Conservation (phyloP, 2,113 vertebrate species). For the Zeus faber region DNA sequence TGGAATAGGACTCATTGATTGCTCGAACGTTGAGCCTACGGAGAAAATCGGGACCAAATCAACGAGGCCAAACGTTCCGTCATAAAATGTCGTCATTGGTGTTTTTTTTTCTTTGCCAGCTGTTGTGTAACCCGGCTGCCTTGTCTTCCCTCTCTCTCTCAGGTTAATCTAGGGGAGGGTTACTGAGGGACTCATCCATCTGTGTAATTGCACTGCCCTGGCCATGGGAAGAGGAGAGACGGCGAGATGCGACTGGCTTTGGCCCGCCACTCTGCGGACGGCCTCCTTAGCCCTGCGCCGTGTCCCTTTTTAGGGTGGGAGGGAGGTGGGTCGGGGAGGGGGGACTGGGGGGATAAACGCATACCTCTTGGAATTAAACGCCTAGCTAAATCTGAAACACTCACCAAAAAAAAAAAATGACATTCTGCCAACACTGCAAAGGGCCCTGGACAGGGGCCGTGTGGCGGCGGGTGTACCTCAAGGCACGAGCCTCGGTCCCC, state of each 20-base stretch:
- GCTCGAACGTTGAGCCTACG: too few species aligned
- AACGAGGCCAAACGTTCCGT: too few species aligned
- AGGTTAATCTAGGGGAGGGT: slow-evolving; percentile 84
- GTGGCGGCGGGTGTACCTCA: background rate
- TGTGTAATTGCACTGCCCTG: slow-evolving; percentile 82
- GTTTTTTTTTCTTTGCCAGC: background rate
- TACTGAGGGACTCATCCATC: slow-evolving; percentile 76
- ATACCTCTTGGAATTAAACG: slow-evolving; percentile 70
- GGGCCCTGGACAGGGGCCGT: too few species aligned
- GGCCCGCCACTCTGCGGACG: slow-evolving; percentile 53
- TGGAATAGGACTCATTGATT: too few species aligned
- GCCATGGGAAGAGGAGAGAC: slow-evolving; percentile 55
- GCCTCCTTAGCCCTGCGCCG: slow-evolving; percentile 55
- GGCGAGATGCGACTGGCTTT: slow-evolving; percentile 66
- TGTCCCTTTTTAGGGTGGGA: slow-evolving; percentile 73
- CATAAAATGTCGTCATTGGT: background rate
- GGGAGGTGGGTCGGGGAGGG: slow-evolving; percentile 71
- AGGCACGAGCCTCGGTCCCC: slow-evolving; percentile 24
- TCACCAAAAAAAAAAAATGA: too few species aligned
- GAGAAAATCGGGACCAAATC: too few species aligned
- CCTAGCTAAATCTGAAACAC: slow-evolving; percentile 68
- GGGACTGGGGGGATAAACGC: slow-evolving; percentile 64
- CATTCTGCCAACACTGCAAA: too few species aligned
- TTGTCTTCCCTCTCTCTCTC: slow-evolving; percentile 14
- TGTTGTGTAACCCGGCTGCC: too few species aligned